Conservation (phyloP, 2,888 invertebrate genomes). For the Phlogophora meticulosa region DNA sequence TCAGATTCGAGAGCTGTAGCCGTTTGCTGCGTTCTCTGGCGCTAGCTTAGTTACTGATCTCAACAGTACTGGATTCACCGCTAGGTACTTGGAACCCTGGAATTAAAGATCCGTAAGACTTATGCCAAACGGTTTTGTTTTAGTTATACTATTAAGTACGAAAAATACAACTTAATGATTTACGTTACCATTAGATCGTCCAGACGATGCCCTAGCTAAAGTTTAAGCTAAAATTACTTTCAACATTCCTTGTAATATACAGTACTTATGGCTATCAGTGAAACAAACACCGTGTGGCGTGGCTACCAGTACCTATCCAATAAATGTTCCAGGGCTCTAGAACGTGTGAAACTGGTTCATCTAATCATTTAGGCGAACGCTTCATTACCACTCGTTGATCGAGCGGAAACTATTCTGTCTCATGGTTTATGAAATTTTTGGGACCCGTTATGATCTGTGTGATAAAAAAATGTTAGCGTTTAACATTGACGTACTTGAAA, state of each 20-base stretch:
- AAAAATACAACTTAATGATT: constrained; percentile 29
- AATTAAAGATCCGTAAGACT: constrained; percentile 20
- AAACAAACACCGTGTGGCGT: constrained; percentile 24
- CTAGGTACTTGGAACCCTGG: constrained; percentile 68
- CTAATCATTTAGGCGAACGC: constrained; percentile 84
- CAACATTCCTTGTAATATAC: constrained; percentile 41
- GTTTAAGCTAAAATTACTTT: constrained; percentile 2
- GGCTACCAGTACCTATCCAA: constrained; percentile 16
- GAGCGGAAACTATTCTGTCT: constrained; percentile 85
- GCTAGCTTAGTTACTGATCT: constrained; percentile 84
- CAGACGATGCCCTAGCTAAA: constrained; percentile 3
- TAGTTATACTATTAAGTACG: constrained; percentile 30
- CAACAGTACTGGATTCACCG: constrained; percentile 80
- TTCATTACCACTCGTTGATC: constrained; percentile 84
- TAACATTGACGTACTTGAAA: constrained; percentile 67
- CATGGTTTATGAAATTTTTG: constrained; percentile 84
- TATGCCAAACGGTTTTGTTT: constrained; percentile 23
- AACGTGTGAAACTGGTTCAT: constrained; percentile 75
- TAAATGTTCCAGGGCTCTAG: constrained; percentile 55
- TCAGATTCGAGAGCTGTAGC: constrained; percentile 83
- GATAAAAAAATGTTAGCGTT: constrained; percentile 74
- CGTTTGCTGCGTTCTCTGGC: constrained; percentile 80
- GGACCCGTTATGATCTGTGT: constrained; percentile 83
- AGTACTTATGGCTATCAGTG: constrained; percentile 24
- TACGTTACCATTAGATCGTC: constrained; percentile 4